Conservation (phyloP, 2,888 invertebrate genomes). For the Prosopocoilus inquinatus region DNA sequence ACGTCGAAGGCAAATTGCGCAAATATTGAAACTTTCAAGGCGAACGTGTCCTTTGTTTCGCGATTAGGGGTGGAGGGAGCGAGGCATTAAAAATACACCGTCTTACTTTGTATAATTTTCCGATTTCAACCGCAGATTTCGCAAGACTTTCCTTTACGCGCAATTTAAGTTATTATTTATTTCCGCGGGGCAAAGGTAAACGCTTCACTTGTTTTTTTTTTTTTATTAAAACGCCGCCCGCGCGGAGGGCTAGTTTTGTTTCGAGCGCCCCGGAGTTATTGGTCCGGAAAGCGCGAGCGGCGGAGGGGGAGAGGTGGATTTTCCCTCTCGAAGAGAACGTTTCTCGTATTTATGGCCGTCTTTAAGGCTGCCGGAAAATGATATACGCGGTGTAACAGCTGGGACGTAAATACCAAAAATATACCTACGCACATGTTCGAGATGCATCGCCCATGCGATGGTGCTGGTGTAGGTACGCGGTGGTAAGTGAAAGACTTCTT, state of each 20-base stretch:
- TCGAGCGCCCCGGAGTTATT: constrained; percentile 14
- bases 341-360: constrained; percentile 33
- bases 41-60: too few species aligned
- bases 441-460: constrained; percentile 18
- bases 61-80: too few species aligned
- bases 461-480: constrained; percentile 20
- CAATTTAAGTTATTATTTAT: constrained; percentile 45
- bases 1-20: too few species aligned
- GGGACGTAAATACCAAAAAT: constrained; percentile 40
- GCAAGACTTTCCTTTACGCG: constrained; percentile 37
- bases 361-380: constrained; percentile 40
- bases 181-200: constrained; percentile 30
- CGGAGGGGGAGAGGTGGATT: constrained; percentile 27
- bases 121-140: constrained; percentile 30
- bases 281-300: constrained; percentile 14
- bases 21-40: too few species aligned
- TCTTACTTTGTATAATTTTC: constrained; percentile 32
- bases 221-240: constrained; percentile 38
- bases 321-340: constrained; percentile 19
- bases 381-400: constrained; percentile 41
- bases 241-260: constrained; percentile 28
- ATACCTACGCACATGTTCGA: constrained; percentile 33
- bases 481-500: neutral
- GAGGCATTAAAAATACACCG: constrained; percentile 3
- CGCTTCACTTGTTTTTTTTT: constrained; percentile 31